Evolutionary conservation across 2,797 vertebrate species (phyloP).

Genomic region (Pitangus sulphuratus): DNA sequence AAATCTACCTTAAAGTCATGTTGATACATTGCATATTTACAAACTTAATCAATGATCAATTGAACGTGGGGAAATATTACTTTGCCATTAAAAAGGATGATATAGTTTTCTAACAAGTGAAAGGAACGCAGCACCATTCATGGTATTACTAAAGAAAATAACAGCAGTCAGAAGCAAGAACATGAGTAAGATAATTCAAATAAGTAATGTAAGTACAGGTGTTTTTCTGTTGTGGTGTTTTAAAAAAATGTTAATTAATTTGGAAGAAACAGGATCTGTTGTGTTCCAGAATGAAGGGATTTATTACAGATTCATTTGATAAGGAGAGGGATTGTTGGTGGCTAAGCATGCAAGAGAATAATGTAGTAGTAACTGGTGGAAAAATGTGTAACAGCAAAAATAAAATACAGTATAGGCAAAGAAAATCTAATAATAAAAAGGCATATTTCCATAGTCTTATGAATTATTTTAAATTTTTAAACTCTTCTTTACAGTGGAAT

Average conservation of each 20-base stretch:
- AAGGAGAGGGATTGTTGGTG: not conserved
- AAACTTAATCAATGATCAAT: not conserved
- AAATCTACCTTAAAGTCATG: not conserved
- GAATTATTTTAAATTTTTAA: conserved; percentile 1
- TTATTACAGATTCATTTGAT: not conserved
- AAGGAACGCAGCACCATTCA: not conserved
- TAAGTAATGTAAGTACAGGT: not conserved
- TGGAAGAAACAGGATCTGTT: not conserved
- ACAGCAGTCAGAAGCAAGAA: not conserved
- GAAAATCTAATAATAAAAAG: not conserved
- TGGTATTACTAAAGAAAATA: not conserved
- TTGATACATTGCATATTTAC: not conserved
- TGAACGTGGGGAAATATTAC: not conserved
- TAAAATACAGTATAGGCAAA: not conserved
- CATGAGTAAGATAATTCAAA: not conserved
- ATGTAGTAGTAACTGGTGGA: not conserved
- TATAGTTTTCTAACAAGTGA: not conserved
- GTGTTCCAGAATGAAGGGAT: conserved; percentile 13
- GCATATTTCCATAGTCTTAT: not conserved
- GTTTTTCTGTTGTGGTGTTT: not conserved
- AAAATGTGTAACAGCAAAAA: not conserved
- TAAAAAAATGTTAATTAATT: not conserved
- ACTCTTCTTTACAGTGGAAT: not conserved
- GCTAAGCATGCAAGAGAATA: not conserved
- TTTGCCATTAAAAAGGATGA: not conserved